Conservation (phyloP, 1,140 invertebrate genomes). For the Drosophila littoralis region DNA sequence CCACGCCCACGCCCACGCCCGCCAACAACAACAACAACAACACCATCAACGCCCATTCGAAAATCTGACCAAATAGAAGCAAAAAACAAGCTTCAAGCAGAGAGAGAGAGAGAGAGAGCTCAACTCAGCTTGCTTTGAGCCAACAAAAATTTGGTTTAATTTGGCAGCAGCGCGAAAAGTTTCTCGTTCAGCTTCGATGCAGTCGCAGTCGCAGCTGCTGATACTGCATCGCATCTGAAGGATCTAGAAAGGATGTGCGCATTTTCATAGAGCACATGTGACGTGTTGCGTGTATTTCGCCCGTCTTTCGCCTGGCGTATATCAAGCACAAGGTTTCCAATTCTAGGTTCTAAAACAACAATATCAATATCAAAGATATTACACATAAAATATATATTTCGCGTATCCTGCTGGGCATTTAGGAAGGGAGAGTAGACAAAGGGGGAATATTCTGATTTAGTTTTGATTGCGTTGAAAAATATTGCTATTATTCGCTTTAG, state of each 20-base stretch:
- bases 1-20: constrained; percentile 14
- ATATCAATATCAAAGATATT: no score
- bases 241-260: background rate
- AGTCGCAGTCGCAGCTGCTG: constrained; percentile 4
- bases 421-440: no score
- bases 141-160: constrained; percentile 66
- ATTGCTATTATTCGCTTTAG: no score
- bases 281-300: background rate
- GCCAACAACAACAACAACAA: no score
- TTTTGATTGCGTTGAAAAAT: no score
- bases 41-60: constrained; percentile 23
- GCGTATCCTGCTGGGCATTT: no score
- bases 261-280: background rate
- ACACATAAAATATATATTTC: no score
- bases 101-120: constrained; percentile 4
- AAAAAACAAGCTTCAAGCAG: constrained; percentile 6
- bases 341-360: no score
- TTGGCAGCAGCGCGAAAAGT: constrained; percentile 62
- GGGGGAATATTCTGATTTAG: no score
- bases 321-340: no score
- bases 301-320: no score
- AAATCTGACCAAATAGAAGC: constrained; percentile 30
- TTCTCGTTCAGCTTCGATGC: constrained; percentile 28
- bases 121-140: constrained; percentile 42
- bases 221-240: background rate